phyloP scores from a whole-genome alignment of 2,888 invertebrate species.

The Pilophorus perplexus region DNA sequence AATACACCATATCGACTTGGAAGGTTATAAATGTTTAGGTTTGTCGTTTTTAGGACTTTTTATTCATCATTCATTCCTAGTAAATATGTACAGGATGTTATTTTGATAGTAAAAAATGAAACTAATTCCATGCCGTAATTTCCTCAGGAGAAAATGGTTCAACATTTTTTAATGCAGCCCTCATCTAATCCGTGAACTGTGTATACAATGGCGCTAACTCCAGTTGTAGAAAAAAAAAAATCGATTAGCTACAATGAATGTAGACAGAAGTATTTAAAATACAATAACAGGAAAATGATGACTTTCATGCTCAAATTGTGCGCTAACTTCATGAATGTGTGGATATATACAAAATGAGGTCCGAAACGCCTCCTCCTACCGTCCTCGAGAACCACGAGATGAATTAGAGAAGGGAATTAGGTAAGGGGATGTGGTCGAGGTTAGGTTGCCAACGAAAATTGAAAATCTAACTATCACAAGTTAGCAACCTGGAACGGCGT shows the following conservation, averaged over 20 bases:
- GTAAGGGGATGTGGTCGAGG: too few species aligned
- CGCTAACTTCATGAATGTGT: constrained; percentile 16
- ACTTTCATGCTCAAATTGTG: constrained; percentile 15
- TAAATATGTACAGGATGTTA: not conserved
- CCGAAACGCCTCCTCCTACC: too few species aligned
- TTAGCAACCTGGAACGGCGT: too few species aligned
- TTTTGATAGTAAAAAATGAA: not conserved
- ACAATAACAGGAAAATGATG: not conserved
- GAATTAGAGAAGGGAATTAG: too few species aligned
- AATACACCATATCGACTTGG: constrained; percentile 6
- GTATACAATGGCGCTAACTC: not conserved
- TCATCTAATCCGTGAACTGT: constrained; percentile 5
- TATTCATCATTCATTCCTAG: constrained; percentile 1
- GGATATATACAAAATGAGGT: too few species aligned
- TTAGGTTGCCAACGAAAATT: too few species aligned
- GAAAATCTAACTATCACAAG: too few species aligned
- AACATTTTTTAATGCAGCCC: not conserved
- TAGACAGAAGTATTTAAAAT: not conserved
- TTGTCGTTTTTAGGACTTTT: too few species aligned
- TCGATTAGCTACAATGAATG: constrained; percentile 6
- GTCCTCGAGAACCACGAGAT: too few species aligned
- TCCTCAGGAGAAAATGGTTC: not conserved
- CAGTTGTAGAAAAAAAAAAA: not conserved
- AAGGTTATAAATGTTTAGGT: constrained; percentile 13
- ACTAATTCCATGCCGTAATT: not conserved